Base-by-base conservation (phyloP, 2,888 invertebrate species). In the Dugesia japonica region DNA sequence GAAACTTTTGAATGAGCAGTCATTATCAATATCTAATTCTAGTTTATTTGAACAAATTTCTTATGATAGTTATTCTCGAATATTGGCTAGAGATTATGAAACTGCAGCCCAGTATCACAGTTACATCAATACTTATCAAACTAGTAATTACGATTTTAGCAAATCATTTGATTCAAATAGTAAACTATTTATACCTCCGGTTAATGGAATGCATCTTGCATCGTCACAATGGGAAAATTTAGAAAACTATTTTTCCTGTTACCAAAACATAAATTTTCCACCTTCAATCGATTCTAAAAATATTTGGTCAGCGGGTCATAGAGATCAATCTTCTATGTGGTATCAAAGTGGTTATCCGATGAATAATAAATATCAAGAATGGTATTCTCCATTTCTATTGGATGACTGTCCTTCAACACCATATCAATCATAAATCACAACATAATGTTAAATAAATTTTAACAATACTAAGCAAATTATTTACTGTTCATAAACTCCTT, bases 21-120 rank as follows among this genome's bases (percentile, higher is more conserved):
- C 56, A 13, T n/a, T 56, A 13, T 56, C 56, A n/a, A 9, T 56
- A 56, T 56, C 56, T 7, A 56, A 56, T 56, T 23, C 56, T 1
- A 56, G 23, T n/a, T 56, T 56, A 56, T 56, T 56, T 56, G 56
- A 56, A 56, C 56, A 56, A 9, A 56, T 56, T 56, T 56, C 56
- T 23, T 56, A 56, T 23, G 56, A 56, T n/a, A 56, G 56, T 56
- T 56, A 56, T 56, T 56, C 56, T 7, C 56, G 56, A 23, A 56
- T 56, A 1, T 56, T 56, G 23, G 56, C 56, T 7, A 4, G 56
- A 23, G 56, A 56, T 23, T 56, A 56, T 23, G 56, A 56, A 56
- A 56, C 56, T n/a, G 56, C 56, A 9, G n/a, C 56, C 1, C 56
- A 56, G 17, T 56, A 56, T 23, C 56, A 56, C 17, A 56, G 9